Conservation (phyloP, 2,113 vertebrate genomes). For the Trinectes maculatus region DNA sequence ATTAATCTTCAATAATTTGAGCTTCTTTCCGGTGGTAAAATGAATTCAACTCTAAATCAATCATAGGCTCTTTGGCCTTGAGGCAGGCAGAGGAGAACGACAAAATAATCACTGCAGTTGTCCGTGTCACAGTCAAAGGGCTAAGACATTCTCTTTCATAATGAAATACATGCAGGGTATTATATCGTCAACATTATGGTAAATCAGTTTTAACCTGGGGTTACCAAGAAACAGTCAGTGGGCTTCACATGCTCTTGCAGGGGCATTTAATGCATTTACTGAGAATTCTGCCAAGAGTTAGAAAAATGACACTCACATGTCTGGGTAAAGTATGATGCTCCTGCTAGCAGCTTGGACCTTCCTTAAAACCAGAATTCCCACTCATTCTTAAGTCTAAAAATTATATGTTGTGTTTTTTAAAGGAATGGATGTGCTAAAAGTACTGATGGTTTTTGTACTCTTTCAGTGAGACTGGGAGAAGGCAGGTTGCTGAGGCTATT, state of each 20-base stretch:
- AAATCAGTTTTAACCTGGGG: neutral
- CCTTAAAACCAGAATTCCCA: too few relatives aligned
- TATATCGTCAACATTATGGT: too few relatives aligned
- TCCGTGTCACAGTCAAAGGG: neutral
- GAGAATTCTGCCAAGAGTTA: too few relatives aligned
- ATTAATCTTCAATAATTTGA: slow-evolving; percentile 35
- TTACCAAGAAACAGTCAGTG: too few relatives aligned
- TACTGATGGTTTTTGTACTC: too few relatives aligned
- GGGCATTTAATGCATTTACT: too few relatives aligned
- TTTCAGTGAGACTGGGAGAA: neutral
- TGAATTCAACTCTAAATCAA: slow-evolving; percentile 13
- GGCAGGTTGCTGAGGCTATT: neutral
- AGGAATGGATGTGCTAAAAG: too few relatives aligned
- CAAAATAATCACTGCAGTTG: neutral
- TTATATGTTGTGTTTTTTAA: too few relatives aligned
- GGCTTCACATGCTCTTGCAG: neutral
- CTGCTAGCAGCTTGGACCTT: too few relatives aligned
- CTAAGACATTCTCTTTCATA: slow-evolving; percentile 10
- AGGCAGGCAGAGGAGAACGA: slow-evolving; percentile 7
- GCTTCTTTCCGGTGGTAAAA: slow-evolving; percentile 18
- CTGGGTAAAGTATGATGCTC: too few relatives aligned
- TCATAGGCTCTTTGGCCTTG: slow-evolving; percentile 8
- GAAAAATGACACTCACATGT: too few relatives aligned
- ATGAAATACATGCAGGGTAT: neutral
- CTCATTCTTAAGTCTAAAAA: too few relatives aligned